Conservation (phyloP, 2,888 invertebrate species). For the Drosophila testacea region DNA sequence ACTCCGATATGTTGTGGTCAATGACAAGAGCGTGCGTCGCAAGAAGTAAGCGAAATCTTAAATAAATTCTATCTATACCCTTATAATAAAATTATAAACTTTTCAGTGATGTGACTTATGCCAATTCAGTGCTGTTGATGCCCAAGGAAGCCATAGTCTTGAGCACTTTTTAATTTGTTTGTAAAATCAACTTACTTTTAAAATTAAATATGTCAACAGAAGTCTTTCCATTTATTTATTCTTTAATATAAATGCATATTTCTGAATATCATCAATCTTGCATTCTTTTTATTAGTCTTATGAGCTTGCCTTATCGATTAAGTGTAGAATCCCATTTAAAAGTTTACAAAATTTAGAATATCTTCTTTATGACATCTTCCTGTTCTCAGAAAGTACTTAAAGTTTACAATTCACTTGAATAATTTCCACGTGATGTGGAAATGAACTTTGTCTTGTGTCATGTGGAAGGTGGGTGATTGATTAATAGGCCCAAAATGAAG, state of each 20-base stretch:
- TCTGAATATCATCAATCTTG: background rate
- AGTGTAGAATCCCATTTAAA: background rate
- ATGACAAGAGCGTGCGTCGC: constrained; percentile 72
- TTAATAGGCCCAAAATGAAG: background rate
- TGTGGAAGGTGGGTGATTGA: constrained; percentile 24
- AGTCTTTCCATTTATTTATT: no score
- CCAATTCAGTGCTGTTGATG: constrained; percentile 73
- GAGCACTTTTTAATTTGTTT: constrained; percentile 58
- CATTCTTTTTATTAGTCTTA: constrained; percentile 18
- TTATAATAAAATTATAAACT: background rate
- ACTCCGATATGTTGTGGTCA: constrained; percentile 78
- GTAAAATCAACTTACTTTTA: constrained; percentile 1
- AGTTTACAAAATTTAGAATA: constrained; percentile 2
- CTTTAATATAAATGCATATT: no score
- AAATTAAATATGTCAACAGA: background rate
- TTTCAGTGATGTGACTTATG: constrained; percentile 68
- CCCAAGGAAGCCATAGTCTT: constrained; percentile 83
- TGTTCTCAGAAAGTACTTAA: background rate
- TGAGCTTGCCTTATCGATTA: constrained; percentile 21
- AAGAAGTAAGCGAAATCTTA: constrained; percentile 66
- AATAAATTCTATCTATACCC: no score
- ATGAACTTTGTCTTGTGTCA: constrained; percentile 16
- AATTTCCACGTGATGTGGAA: constrained; percentile 21
- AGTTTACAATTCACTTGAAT: constrained; percentile 29
- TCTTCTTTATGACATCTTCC: constrained; percentile 3